Evolutionary conservation across 2,797 vertebrate species (phyloP).

Genomic region (Thunnus albacares): DNA sequence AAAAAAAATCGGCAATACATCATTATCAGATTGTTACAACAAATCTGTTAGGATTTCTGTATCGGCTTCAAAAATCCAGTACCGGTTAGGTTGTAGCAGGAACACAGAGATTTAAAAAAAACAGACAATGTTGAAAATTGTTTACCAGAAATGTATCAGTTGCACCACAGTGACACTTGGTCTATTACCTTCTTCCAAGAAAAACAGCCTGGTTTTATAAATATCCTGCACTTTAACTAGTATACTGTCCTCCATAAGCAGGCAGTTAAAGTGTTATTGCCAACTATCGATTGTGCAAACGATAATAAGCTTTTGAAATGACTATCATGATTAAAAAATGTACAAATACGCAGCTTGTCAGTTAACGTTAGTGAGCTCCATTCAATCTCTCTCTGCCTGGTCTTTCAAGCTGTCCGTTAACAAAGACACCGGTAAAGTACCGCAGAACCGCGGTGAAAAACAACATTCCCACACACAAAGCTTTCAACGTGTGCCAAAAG

Average conservation of each 20-base stretch:
- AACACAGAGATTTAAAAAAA: constrained; percentile 1
- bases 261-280: background rate
- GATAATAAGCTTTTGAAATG: background rate
- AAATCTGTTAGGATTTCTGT: background rate
- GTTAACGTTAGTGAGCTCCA: constrained; percentile 54
- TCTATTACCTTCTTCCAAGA: constrained; percentile 17
- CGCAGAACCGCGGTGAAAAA: constrained; percentile 8
- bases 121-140: background rate
- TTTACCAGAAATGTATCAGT: background rate
- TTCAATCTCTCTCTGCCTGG: constrained; percentile 70
- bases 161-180: background rate
- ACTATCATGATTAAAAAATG: background rate
- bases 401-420: constrained; percentile 65
- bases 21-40: background rate
- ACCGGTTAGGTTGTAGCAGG: background rate
- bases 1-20: background rate
- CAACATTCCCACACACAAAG: background rate
- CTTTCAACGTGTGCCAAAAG: constrained; percentile 1
- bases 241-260: background rate
- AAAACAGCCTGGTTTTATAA: background rate
- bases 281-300: background rate
- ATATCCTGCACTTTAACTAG: background rate
- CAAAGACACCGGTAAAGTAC: constrained; percentile 53
- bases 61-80: background rate
- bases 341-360: constrained; percentile 34